phyloP scores from a whole-genome alignment of 2,113 vertebrate species.

The Syngnathus floridae region DNA sequence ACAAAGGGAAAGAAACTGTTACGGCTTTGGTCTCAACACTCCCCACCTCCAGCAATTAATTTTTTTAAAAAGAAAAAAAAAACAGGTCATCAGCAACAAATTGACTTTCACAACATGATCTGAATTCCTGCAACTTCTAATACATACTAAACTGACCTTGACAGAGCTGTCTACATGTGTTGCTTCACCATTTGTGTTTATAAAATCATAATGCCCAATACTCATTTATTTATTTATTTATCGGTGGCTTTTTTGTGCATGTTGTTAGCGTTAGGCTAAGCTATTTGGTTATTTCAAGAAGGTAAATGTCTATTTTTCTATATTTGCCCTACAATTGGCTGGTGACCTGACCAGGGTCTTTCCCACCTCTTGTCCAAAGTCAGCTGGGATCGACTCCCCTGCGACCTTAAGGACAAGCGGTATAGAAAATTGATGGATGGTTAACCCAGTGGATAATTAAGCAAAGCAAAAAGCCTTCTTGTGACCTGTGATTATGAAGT shows the following conservation, averaged over 20 bases:
- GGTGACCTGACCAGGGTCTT: not conserved
- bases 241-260: too few relatives aligned
- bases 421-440: not conserved
- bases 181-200: too few relatives aligned
- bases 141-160: too few relatives aligned
- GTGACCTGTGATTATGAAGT: slow-evolving; percentile 66
- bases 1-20: slow-evolving; percentile 4
- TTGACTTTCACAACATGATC: not conserved
- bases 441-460: slow-evolving; percentile 64
- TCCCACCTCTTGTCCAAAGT: not conserved
- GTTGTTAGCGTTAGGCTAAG: too few relatives aligned
- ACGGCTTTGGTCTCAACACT: slow-evolving; percentile 3
- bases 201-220: too few relatives aligned
- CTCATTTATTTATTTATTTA: too few relatives aligned
- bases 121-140: too few relatives aligned
- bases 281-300: too few relatives aligned
- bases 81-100: not conserved
- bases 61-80: not conserved
- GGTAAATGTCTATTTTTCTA: not conserved
- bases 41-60: too few relatives aligned
- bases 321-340: not conserved
- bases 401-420: not conserved
- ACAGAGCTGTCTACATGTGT: too few relatives aligned
- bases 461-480: slow-evolving; percentile 64
- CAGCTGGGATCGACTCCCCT: not conserved